These are phyloP conservation scores for Dendrocincla fuliginosa DNA, from an alignment of 2,797 vertebrate species.

Conservation along the genomic window DNA sequence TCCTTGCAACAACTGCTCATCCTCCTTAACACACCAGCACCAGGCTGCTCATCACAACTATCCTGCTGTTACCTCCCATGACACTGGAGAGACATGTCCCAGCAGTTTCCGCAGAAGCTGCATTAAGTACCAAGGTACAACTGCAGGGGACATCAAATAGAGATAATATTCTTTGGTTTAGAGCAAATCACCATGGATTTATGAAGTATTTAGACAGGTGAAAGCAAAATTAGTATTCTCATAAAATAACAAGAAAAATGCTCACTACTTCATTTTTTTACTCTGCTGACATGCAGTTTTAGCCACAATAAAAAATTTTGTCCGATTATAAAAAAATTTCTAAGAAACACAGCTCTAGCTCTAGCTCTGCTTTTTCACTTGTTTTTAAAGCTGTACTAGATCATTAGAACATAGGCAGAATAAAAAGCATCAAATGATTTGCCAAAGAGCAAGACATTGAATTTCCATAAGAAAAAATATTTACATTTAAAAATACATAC, in stretches of 20 bases:
- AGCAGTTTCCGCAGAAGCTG: background rate
- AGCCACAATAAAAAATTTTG: background rate
- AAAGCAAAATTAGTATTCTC: background rate
- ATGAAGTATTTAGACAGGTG: background rate
- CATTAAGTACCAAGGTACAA: background rate
- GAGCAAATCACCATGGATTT: background rate
- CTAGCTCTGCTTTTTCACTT: slow-evolving; percentile 1
- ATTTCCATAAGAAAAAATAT: background rate
- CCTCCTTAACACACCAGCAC: background rate
- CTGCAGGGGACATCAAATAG: background rate
- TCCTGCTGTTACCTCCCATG: background rate
- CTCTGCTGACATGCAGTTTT: background rate
- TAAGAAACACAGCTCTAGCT: background rate
- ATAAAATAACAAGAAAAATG: background rate
- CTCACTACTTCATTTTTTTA: background rate
- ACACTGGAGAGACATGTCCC: background rate
- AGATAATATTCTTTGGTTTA: background rate
- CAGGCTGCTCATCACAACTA: background rate
- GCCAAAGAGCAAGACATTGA: background rate
- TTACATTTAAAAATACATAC: background rate
- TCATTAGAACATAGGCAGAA: background rate
- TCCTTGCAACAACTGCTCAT: background rate
- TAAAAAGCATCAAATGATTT: background rate
- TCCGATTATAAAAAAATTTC: background rate
- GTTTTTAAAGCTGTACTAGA: background rate